Evolutionary conservation across 1,140 invertebrate genomes (phyloP), one percentile per base, ranked within the genome.

Genomic region (Prorops nasuta): DNA sequence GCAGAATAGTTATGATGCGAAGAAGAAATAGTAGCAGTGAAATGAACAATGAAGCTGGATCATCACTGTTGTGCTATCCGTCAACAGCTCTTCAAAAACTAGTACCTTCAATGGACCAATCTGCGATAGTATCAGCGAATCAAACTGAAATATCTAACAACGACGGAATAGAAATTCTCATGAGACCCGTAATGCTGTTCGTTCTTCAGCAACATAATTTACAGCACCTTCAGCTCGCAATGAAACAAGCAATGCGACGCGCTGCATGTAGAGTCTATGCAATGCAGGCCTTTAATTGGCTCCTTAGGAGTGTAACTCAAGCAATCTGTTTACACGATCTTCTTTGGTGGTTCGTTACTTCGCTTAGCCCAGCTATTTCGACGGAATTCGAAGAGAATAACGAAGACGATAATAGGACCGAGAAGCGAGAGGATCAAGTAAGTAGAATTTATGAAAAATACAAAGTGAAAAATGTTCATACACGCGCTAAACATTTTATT

Each of bases 271-370:
- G 93, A 51, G 87, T 92, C 7, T 94, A 92, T 67, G 91, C 91
- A 1, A 87, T 94, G 82, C 87, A 96, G 84, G 93, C 94, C 0
- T 80, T 98, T 41, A 96, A 97, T 70, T 99, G 96, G 96, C 72
- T 99, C 3, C 78, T 98, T 2, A 83, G 92, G 52, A 92, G 87
- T 49, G 92, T 97, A 1, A 95, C 92, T 0, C 91, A 96, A 71
- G 88, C 93, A 4, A 86, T 87, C 6, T 91, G 89, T 69, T 79
- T 97, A 7, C 95, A 98, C 66, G 95, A 98, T 72, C 78, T 98
- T 0, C 83, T 98, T 51, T 98, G 94, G 95, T 96, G 92, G 90
- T 95, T 97, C 64, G 89, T 92, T 1, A 84, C 81, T n/a, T 84
- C 82, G 2, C 74, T 94, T 16, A 84, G 82, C 4, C 81, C 86